These are phyloP conservation scores for Danaus plexippus DNA, from an alignment of 1,140 invertebrate species.

Conservation along the genomic window DNA sequence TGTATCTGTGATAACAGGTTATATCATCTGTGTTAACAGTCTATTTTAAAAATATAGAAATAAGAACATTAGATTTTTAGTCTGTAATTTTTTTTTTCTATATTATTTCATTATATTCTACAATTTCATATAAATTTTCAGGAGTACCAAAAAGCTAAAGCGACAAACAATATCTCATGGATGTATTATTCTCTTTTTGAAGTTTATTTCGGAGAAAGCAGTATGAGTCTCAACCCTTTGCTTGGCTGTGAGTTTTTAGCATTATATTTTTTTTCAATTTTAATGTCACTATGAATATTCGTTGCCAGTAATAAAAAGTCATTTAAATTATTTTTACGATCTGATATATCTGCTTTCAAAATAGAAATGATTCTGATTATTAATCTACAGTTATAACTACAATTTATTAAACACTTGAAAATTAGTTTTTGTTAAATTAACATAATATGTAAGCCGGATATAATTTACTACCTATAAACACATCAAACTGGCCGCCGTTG, in stretches of 20 bases:
- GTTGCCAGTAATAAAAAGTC: no score
- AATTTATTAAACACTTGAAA: no score
- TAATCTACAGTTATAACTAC: no score
- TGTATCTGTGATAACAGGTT: no score
- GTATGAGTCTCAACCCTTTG: slow-evolving; percentile 42
- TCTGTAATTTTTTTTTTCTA: slow-evolving; percentile 4
- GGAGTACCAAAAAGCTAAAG: slow-evolving; percentile 63
- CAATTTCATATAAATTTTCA: slow-evolving; percentile 14
- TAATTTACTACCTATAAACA: no score
- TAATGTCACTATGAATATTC: not conserved
- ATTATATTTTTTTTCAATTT: not conserved
- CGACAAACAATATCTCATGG: slow-evolving; percentile 57
- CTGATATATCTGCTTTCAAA: not conserved
- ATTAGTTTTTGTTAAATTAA: no score
- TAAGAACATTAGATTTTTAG: not conserved
- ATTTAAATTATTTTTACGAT: not conserved
- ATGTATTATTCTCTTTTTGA: slow-evolving; percentile 58
- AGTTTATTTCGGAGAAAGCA: slow-evolving; percentile 52
- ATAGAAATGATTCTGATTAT: no score
- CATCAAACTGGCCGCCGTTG: no score
- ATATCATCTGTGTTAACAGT: no score
- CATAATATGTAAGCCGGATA: no score
- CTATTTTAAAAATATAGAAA: not conserved
- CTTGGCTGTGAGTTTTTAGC: slow-evolving; percentile 37
- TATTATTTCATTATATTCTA: no score